Evolutionary conservation across 2,888 invertebrate species (phyloP).

Genomic region (Deilephila elpenor): DNA sequence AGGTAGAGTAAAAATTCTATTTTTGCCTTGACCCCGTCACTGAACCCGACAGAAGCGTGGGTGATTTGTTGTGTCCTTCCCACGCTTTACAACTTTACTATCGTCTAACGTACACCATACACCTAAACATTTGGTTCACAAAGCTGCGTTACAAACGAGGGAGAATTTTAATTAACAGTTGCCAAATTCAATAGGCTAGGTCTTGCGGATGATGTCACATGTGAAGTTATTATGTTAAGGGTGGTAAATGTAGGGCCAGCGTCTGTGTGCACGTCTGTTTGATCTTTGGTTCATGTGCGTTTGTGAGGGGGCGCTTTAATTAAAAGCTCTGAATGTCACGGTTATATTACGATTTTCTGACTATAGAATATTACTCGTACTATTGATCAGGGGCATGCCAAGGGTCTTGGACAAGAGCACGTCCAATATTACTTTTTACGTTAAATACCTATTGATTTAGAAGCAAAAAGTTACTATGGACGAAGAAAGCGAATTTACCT

Average conservation of each 20-base stretch:
- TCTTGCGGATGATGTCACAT: neutral
- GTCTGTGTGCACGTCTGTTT: neutral
- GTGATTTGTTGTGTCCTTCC: neutral
- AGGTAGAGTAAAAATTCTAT: neutral
- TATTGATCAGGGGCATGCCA: too few relatives aligned
- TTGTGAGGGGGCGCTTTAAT: neutral
- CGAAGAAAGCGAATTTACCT: too few relatives aligned
- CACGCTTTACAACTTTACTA: neutral
- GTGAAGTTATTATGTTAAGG: neutral
- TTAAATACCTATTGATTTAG: too few relatives aligned
- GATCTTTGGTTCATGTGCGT: neutral
- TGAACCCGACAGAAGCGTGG: neutral
- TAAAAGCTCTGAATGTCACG: conserved; percentile 1
- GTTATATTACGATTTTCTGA: neutral
- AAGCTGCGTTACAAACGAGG: neutral
- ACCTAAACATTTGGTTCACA: neutral
- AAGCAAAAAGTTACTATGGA: too few relatives aligned
- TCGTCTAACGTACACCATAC: too few relatives aligned
- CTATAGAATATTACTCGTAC: neutral
- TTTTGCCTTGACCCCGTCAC: neutral
- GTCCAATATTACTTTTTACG: too few relatives aligned
- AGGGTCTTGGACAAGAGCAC: too few relatives aligned
- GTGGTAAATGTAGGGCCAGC: neutral
- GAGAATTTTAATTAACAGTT: conserved; percentile 1
- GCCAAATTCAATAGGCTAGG: neutral